These are phyloP conservation scores for Myripristis murdjan DNA, from an alignment of 2,797 vertebrate species.

Conservation along the genomic window DNA sequence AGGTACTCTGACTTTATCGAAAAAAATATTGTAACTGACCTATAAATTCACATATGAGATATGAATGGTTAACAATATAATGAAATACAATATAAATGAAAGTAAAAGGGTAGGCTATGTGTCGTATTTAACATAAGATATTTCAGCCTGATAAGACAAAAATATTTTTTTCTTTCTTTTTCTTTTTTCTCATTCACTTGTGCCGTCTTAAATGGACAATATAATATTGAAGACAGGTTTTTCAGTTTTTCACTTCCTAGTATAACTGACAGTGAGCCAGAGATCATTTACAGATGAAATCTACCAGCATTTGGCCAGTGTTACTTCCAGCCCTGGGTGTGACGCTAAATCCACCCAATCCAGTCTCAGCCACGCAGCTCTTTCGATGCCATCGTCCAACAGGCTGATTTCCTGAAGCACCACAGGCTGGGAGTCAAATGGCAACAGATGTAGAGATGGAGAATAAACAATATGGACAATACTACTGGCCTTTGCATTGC, in stretches of 20 bases:
- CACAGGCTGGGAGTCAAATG: constrained; percentile 50
- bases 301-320: constrained; percentile 55
- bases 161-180: no score
- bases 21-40: no score
- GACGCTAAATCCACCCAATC: constrained; percentile 59
- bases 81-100: no score
- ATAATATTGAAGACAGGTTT: constrained; percentile 39
- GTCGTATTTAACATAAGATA: no score
- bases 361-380: constrained; percentile 43
- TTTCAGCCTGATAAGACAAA: no score
- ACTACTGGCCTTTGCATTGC: constrained; percentile 16
- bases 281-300: constrained; percentile 54
- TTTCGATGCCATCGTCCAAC: constrained; percentile 56
- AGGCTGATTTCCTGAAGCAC: constrained; percentile 61
- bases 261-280: constrained; percentile 37
- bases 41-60: no score
- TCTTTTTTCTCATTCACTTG: no score
- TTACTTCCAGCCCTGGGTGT: constrained; percentile 68
- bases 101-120: no score
- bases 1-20: no score
- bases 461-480: constrained; percentile 29
- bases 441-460: constrained; percentile 44
- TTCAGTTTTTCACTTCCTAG: constrained; percentile 39
- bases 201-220: neutral
- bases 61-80: no score